A percentile compares a stretch with the other conserved stretches of the same genome.
Conservation (phyloP, 2,797 vertebrate genomes). For the Lithobates pipiens region DNA sequence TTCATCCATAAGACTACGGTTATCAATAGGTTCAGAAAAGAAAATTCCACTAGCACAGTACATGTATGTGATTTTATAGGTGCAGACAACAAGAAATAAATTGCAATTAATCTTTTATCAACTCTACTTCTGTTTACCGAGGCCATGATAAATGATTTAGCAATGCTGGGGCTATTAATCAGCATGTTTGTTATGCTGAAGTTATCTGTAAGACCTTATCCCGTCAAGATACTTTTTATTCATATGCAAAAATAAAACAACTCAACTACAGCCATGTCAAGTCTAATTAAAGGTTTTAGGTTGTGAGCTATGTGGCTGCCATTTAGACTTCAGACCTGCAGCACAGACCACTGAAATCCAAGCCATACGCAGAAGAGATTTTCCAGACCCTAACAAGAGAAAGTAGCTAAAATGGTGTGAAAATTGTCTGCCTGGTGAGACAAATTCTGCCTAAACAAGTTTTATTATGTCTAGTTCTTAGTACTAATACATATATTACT, state of each 20-base stretch:
- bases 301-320: constrained; percentile 9
- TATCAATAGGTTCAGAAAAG: no score
- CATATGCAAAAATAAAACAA: constrained; percentile 5
- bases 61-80: no score
- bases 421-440: constrained; percentile 18
- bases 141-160: neutral
- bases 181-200: neutral
- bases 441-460: neutral
- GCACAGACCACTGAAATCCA: constrained; percentile 26
- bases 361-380: constrained; percentile 14
- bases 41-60: no score
- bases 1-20: no score
- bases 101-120: no score
- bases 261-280: constrained; percentile 24
- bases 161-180: neutral
- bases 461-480: neutral
- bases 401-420: constrained; percentile 8
- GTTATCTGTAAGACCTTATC: neutral
- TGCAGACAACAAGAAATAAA: no score
- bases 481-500: neutral
- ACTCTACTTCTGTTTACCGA: neutral
- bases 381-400: neutral
- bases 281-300: constrained; percentile 28
- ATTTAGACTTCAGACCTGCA: constrained; percentile 32
- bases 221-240: neutral